phyloP scores from a whole-genome alignment of 1,140 invertebrate species.

The Dendroctonus valens region DNA sequence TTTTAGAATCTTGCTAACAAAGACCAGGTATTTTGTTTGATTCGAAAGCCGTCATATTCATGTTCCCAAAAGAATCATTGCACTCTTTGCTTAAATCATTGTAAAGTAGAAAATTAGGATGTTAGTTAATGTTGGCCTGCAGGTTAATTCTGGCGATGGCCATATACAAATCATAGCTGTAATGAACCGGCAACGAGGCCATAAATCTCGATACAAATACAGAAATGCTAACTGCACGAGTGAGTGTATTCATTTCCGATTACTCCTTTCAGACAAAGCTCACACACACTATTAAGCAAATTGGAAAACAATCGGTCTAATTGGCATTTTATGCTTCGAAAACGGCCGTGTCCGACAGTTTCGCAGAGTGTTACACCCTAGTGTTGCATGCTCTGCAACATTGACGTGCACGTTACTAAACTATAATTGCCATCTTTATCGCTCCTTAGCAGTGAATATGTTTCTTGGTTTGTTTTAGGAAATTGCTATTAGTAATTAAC shows the following conservation, averaged over 20 bases:
- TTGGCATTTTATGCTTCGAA: slow-evolving; percentile 28
- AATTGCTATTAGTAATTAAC: too few species aligned
- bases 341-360: slow-evolving; percentile 24
- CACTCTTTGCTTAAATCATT: too few species aligned
- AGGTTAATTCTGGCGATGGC: too few species aligned
- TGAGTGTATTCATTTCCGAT: slow-evolving; percentile 29
- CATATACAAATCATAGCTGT: too few species aligned
- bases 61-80: too few species aligned
- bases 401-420: slow-evolving; percentile 18
- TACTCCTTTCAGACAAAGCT: slow-evolving; percentile 22
- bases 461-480: slow-evolving; percentile 16
- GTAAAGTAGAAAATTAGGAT: too few species aligned
- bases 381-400: slow-evolving; percentile 27
- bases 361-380: slow-evolving; percentile 28
- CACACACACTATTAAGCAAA: slow-evolving; percentile 29
- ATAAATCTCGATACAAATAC: slow-evolving; percentile 25
- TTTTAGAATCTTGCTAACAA: too few species aligned
- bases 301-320: slow-evolving; percentile 31
- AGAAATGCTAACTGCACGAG: slow-evolving; percentile 24
- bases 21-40: too few species aligned
- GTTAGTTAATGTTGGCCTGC: too few species aligned
- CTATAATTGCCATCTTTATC: slow-evolving; percentile 22
- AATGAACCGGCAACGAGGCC: background rate
- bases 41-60: too few species aligned
- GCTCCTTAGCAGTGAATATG: slow-evolving; percentile 11